Conservation (phyloP, 2,113 vertebrate genomes). For the Ascaphus truei region DNA sequence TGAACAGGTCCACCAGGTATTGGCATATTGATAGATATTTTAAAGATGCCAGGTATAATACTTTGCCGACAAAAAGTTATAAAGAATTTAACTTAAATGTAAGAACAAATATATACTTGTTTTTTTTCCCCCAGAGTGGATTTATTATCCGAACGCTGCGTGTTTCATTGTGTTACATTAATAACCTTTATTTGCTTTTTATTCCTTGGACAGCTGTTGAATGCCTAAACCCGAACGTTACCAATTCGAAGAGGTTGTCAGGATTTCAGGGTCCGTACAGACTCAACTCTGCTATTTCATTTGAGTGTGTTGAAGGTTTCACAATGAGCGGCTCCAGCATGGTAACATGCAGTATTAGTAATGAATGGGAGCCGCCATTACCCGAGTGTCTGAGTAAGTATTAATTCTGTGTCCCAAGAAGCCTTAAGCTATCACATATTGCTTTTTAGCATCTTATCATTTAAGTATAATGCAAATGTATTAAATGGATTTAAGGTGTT, state of each 20-base stretch:
- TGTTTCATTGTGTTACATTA: accelerated
- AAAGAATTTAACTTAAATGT: no score
- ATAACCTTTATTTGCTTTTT: accelerated
- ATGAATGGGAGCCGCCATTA: constrained; percentile 47
- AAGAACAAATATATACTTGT: no score
- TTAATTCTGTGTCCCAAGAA: no score
- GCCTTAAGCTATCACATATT: no score
- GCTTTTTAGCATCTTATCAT: no score
- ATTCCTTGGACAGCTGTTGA: not conserved
- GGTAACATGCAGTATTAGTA: constrained; percentile 39
- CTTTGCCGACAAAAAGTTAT: not conserved
- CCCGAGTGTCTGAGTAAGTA: constrained; percentile 47
- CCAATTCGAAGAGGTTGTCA: constrained; percentile 40
- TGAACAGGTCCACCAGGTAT: no score
- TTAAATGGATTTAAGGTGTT: no score
- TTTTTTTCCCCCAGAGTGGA: no score
- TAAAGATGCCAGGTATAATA: no score
- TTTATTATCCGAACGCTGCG: no score
- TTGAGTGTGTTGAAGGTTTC: constrained; percentile 51
- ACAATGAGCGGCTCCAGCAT: constrained; percentile 36
- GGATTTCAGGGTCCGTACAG: constrained; percentile 33
- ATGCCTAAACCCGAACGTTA: constrained; percentile 42
- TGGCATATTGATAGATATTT: no score
- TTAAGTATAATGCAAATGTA: no score
- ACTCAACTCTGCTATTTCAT: constrained; percentile 39